phyloP scores from a whole-genome alignment of 2,888 invertebrate species.

The Chymomyza fuscimana region DNA sequence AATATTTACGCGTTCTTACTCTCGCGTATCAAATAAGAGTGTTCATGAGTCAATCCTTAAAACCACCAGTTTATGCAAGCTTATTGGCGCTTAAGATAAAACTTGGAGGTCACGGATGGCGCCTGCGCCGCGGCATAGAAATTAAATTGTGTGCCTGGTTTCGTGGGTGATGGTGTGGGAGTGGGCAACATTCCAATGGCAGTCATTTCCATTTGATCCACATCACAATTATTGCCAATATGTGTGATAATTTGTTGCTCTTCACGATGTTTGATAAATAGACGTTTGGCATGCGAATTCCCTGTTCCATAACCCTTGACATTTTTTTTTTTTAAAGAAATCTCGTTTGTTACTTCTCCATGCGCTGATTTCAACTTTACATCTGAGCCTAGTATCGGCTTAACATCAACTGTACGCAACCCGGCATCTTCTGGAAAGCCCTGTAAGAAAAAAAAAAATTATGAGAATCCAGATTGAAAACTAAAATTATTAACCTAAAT shows the following conservation, averaged over 20 bases:
- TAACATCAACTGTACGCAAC: no score
- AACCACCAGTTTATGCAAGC: not conserved
- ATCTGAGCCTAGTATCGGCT: no score
- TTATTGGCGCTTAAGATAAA: not conserved
- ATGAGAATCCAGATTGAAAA: no score
- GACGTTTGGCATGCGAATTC: constrained; percentile 37
- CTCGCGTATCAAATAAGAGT: no score
- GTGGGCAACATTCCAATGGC: constrained; percentile 32
- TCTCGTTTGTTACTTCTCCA: no score
- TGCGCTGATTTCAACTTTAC: no score
- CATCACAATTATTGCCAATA: constrained; percentile 9
- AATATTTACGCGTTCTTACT: no score
- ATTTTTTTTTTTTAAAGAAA: not conserved
- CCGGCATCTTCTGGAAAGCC: no score
- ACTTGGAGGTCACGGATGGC: not conserved
- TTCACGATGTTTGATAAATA: constrained; percentile 22
- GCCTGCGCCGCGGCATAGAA: constrained; percentile 32
- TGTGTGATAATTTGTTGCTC: not conserved
- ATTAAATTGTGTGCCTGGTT: constrained; percentile 45
- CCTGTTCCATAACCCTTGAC: constrained; percentile 3
- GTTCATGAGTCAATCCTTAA: no score
- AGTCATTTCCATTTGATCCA: constrained; percentile 37
- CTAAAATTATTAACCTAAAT: no score
- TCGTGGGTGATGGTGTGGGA: constrained; percentile 51
- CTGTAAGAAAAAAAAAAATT: no score